Evolutionary conservation across 2,888 invertebrate species (phyloP), one percentile per base, ranked within the genome.

Genomic region (Tenthredo mesomela): DNA sequence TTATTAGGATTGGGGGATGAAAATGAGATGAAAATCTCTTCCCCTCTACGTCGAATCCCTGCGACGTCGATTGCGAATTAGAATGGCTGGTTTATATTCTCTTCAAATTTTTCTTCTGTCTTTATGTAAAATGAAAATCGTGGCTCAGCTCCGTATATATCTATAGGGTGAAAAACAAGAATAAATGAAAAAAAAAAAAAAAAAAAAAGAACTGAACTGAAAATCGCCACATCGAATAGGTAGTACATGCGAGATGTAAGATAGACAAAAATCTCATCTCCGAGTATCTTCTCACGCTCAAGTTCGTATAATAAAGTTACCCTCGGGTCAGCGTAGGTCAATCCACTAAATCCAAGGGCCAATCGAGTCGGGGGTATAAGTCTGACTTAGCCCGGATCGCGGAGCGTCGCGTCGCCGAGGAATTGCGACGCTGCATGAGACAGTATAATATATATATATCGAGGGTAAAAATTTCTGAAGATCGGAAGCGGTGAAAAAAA

Each of bases 381-480:
- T 77, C 77, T 73, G 73, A 40, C 77, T 77, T 54, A 21, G n/a
- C 7, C 40, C 77, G 29, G 50, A 77, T n/a, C 37, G 54, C 54
- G 15, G 43, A 9, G 33, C 15, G 15, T 70, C 37, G 70, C 7
- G 37, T 70, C 37, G 70, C 43, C 70, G 9, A n/a, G 37, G 6
- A 70, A 70, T 70, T 37, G 70, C 70, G 70, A 70, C 29, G 33
- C 67, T 67, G 67, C 29, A 67, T 67, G 29, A 29, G 33, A 18
- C 67, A 54, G n/a, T 29, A 33, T 2, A 33, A 4, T 33, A 33
- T 33, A 67, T 67, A 4, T 33, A 33, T 33, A 67, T 67, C 25
- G 65, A 29, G 10, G 67, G 33, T 33, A n/a, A 40, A 70, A 18
- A 70, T 37, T n/a, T 37, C 37, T 5, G 1, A 70, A 70, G 7